Evolutionary conservation across 2,113 vertebrate genomes (phyloP), one percentile per base, ranked within the genome.

Genomic region (Rhipidura dahli): DNA sequence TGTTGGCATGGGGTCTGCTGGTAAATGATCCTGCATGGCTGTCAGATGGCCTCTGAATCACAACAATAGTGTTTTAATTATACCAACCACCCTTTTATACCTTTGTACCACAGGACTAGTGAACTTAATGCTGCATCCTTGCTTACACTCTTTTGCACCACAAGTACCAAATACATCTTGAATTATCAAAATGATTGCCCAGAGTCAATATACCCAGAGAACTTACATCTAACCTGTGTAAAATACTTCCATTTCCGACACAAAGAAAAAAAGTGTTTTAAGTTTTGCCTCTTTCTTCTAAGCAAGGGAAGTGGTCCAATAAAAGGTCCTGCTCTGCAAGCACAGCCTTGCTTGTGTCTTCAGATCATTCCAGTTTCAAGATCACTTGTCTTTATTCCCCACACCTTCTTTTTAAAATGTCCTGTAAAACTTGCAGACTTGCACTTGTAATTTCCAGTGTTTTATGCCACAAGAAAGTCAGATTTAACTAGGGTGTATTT

Each of bases 21-120:
- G 72, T 78, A 94, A 93, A 50, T 49, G 80, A 90, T 80, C 60
- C 28, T 61, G 24, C 44, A 23, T 47, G 28, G 23, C 28, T 92
- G 35, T 89, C 85, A 90, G 89, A 42, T 66, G 81, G 60, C 91
- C 76, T 94, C 81, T 63, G 93, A 91, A 94, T 91, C 91, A 86
- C 63, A 89, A 90, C 66, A 95, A 50, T 9, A 63, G 47, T 6
- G 37, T 40, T 92, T 78, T 73, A 89, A 89, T 83, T 80, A 85
- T n/a, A 94, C 90, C 77, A 80, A 71, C 39, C 19, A 83, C 30
- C 50, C 59, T 91, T 59, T 84, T 94, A 87, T 81, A 81, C 56
- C 44, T 87, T 71, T 75, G 54, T 77, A 51, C 83, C 76, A 89
- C 51, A 75, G 44, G 26, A 75, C 22, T 47, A 51, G 11, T 7